Percentiles rank a stretch among this genome's conserved stretches.
Conservation (phyloP, 2,888 invertebrate genomes). For the Odontocolon sp. region DNA sequence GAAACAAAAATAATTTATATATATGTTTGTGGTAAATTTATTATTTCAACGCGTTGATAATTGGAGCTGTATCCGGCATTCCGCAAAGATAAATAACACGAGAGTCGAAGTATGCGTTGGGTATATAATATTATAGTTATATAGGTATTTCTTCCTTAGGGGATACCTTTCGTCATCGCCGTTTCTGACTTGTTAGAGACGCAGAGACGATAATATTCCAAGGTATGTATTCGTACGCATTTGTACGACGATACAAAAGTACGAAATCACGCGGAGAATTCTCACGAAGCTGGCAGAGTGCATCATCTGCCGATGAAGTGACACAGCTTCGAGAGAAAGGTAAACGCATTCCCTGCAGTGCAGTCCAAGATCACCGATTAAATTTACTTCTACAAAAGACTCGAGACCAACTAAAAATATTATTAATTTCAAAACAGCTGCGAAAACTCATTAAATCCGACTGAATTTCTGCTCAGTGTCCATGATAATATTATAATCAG, state of each 20-base stretch:
- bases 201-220: constrained; percentile 37
- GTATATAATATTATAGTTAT: constrained; percentile 31
- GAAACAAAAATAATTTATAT: constrained; percentile 28
- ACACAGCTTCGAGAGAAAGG: constrained; percentile 53
- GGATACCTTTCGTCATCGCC: constrained; percentile 54
- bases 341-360: constrained; percentile 43
- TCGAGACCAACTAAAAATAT: too few relatives aligned
- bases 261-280: constrained; percentile 42
- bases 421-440: too few relatives aligned
- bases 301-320: constrained; percentile 53
- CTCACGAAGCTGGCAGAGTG: constrained; percentile 31
- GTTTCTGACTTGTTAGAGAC: constrained; percentile 48
- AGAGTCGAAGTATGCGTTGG: not conserved
- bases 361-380: constrained; percentile 26
- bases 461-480: too few relatives aligned
- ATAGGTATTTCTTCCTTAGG: constrained; percentile 21
- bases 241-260: constrained; percentile 1
- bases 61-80: constrained; percentile 27
- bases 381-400: too few relatives aligned
- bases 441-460: too few relatives aligned
- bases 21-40: not conserved
- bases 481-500: too few relatives aligned
- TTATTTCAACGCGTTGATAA: constrained; percentile 12
- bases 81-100: constrained; percentile 40
- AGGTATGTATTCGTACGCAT: constrained; percentile 15